Evolutionary conservation across 2,797 vertebrate species (phyloP).

Genomic region (Cirrhinus mrigala): DNA sequence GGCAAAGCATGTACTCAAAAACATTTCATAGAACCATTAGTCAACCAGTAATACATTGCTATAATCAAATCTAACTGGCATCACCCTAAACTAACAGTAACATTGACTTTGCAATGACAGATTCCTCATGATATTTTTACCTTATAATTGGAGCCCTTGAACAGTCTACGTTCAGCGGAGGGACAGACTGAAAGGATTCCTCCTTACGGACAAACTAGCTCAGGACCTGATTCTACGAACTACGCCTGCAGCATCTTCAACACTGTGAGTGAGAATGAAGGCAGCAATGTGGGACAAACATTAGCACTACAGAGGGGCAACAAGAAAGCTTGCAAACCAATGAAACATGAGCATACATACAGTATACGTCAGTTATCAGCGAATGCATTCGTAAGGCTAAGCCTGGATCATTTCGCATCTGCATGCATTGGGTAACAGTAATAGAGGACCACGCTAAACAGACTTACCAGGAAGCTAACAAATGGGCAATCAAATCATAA

Average conservation of each 20-base stretch:
- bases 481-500: conserved; percentile 39
- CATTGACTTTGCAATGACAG: conserved; percentile 73
- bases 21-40: conserved; percentile 64
- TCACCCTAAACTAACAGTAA: conserved; percentile 71
- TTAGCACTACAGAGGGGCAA: conserved; percentile 77
- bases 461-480: conserved; percentile 73
- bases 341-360: conserved; percentile 70
- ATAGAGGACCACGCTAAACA: conserved; percentile 63
- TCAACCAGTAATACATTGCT: conserved; percentile 54
- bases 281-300: conserved; percentile 91
- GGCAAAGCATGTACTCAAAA: conserved; percentile 64
- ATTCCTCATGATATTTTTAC: conserved; percentile 87
- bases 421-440: conserved; percentile 76
- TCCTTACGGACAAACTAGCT: conserved; percentile 99
- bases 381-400: conserved; percentile 67
- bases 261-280: conserved; percentile 99
- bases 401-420: conserved; percentile 60
- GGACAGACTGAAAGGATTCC: conserved; percentile 98
- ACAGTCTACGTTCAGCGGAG: conserved; percentile 98
- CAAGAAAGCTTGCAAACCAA: conserved; percentile 73
- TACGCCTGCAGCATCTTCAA: conserved; percentile 99
- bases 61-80: conserved; percentile 65
- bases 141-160: conserved; percentile 99
- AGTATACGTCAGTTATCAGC: conserved; percentile 55
- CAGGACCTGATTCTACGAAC: conserved; percentile 99